These are phyloP conservation scores for Percopsis transmontana DNA, from an alignment of 2,113 vertebrate genomes.

Conservation along the genomic window DNA sequence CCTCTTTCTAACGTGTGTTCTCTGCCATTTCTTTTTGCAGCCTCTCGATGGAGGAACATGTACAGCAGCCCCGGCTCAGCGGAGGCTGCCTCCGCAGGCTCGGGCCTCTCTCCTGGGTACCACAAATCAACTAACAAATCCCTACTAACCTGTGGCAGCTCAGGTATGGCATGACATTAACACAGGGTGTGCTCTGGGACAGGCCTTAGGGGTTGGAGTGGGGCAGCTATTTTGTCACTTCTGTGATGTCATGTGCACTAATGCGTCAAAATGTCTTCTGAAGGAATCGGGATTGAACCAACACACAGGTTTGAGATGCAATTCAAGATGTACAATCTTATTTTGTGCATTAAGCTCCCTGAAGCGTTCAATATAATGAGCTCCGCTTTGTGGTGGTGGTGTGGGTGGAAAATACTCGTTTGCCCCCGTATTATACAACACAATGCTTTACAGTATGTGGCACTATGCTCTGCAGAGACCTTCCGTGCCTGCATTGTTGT, in stretches of 20 bases:
- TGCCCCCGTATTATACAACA: conserved; percentile 1
- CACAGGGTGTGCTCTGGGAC: conserved; percentile 36
- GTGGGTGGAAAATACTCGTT: conserved; percentile 5
- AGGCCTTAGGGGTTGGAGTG: conserved; percentile 25
- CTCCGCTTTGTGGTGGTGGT: conserved; percentile 4
- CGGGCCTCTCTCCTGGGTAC: conserved; percentile 89
- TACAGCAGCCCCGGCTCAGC: conserved; percentile 87
- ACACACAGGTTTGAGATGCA: neutral
- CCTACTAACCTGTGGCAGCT: conserved; percentile 95
- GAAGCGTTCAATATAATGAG: neutral
- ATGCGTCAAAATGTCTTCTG: conserved; percentile 18
- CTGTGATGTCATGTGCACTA: conserved; percentile 7
- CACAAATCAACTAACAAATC: conserved; percentile 97
- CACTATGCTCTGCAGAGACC: neutral
- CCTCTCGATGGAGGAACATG: conserved; percentile 90
- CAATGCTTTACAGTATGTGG: conserved; percentile 5
- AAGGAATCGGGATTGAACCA: neutral
- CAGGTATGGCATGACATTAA: conserved; percentile 91
- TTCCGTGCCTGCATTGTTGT: conserved; percentile 18
- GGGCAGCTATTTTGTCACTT: conserved; percentile 28
- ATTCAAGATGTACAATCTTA: neutral
- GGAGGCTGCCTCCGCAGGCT: conserved; percentile 81
- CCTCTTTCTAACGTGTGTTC: neutral
- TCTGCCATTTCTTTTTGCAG: conserved; percentile 64
- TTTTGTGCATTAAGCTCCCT: conserved; percentile 16